Conservation (phyloP, 2,797 vertebrate genomes). For the Sebastes miniatus region DNA sequence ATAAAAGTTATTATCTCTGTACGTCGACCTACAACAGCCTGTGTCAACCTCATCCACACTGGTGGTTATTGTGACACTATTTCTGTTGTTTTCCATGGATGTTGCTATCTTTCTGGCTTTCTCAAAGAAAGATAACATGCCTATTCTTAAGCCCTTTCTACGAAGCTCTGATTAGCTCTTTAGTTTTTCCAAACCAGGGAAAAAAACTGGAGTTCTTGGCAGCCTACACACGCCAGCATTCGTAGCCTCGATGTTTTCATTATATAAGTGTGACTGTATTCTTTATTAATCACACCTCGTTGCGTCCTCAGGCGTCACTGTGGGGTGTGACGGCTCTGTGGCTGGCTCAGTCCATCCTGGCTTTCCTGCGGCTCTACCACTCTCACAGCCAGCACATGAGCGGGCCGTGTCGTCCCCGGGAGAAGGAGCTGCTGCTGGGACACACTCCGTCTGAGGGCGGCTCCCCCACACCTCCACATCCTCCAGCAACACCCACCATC, state of each 20-base stretch:
- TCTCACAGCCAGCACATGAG: constrained; percentile 83
- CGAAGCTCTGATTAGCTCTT: background rate
- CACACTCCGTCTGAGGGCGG: constrained; percentile 57
- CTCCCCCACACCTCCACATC: constrained; percentile 64
- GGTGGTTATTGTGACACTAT: background rate
- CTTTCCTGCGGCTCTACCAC: constrained; percentile 85
- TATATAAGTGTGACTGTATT: background rate
- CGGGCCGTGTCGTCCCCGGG: constrained; percentile 78
- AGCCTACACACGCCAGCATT: background rate
- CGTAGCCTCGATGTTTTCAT: background rate
- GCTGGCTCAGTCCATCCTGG: constrained; percentile 80
- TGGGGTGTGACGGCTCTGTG: constrained; percentile 83
- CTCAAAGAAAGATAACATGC: background rate
- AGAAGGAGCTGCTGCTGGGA: constrained; percentile 83
- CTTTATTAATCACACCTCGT: background rate
- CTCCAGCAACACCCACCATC: constrained; percentile 64
- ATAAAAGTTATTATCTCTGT: background rate
- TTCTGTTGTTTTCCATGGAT: background rate
- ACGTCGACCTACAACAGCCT: too few species aligned
- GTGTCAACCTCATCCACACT: background rate
- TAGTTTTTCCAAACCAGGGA: background rate
- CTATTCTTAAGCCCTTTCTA: background rate
- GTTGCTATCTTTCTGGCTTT: background rate
- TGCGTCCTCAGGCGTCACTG: constrained; percentile 72
- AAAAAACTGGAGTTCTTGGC: background rate